These are phyloP conservation scores for Andrena praecox DNA, from an alignment of 2,888 invertebrate species.

Conservation along the genomic window DNA sequence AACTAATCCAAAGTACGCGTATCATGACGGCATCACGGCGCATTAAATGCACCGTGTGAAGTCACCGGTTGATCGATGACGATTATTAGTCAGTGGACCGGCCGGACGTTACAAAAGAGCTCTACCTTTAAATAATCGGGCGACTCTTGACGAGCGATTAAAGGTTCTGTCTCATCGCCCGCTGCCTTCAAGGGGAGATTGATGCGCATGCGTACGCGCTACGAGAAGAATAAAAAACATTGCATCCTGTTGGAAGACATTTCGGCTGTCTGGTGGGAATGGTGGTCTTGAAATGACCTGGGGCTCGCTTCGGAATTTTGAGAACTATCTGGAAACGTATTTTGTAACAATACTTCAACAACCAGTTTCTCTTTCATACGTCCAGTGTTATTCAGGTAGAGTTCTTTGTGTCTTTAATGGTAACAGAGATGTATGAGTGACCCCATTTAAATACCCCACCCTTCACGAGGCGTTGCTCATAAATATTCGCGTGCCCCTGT, in stretches of 20 bases:
- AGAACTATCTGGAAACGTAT: background rate
- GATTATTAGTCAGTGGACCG: constrained; percentile 81
- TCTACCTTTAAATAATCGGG: constrained; percentile 72
- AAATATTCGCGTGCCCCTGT: constrained; percentile 49
- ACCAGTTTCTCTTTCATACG: background rate
- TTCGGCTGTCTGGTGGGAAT: constrained; percentile 10
- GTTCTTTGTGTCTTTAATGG: constrained; percentile 39
- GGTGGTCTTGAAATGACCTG: constrained; percentile 3
- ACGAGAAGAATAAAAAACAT: constrained; percentile 68
- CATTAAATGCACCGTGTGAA: constrained; percentile 79
- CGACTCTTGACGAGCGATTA: constrained; percentile 73
- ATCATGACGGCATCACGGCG: constrained; percentile 80
- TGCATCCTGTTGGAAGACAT: constrained; percentile 59
- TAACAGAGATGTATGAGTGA: constrained; percentile 52
- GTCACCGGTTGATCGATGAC: constrained; percentile 82
- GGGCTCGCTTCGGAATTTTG: constrained; percentile 10
- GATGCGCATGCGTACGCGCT: constrained; percentile 57
- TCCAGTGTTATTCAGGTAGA: constrained; percentile 11
- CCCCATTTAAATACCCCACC: constrained; percentile 62
- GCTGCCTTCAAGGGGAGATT: constrained; percentile 59
- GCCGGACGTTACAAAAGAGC: constrained; percentile 69
- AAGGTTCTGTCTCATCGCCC: constrained; percentile 67
- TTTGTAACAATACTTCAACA: background rate
- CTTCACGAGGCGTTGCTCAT: constrained; percentile 41
- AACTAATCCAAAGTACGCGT: constrained; percentile 82